Base-by-base conservation (phyloP, 2,888 invertebrate genomes). In the Heterodera filipjevi region DNA sequence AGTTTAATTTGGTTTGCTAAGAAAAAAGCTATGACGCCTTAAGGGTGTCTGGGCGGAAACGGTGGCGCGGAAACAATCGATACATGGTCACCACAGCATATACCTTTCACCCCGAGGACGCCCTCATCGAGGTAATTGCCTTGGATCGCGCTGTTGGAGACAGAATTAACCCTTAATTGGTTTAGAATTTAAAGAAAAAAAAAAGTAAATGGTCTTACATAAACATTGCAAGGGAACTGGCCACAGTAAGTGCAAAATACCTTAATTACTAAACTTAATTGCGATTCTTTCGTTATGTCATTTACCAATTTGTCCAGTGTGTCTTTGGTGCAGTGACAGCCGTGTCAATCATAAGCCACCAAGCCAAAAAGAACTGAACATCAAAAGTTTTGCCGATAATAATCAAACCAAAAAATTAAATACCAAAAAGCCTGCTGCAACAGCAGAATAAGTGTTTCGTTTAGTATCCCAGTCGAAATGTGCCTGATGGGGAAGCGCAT, bases 281-380 rank as follows among this genome's bases (percentile, higher is more conserved):
- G 12, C 8, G 39, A 12, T 39, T 39, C 12, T 39, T 39, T 39
- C 39, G 39, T 39, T 39, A 39, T 1, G 6, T 39, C 12, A 39
- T 71, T 49, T 33, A 71, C 75, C 75, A 93, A 84, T 92, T 91
- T 83, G 91, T 90, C 86, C 92, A 92, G 49, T 92, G 82, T 89
- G 35, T 83, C 80, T 44, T 44, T 27, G 44, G 64, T 3, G 78
- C 53, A 87, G 94, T 93, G 32, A 93, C 93, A 0, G 95, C 93
- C 14, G 95, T 95, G 91, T 98, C 98, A 86, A 99, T 96, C 81
- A 96, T 93, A 81, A 96, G 93, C 99, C 98, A 99, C 97, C 98
- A 98, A 74, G 96, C 98, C 85, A 93, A 91, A 88, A 95, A 96
- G 91, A 98, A 98, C 95, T 96, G 80, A 46, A 53, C 14, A 76